These are phyloP conservation scores for Anisognathus igniventris DNA, from an alignment of 2,797 vertebrate genomes.

Conservation along the genomic window DNA sequence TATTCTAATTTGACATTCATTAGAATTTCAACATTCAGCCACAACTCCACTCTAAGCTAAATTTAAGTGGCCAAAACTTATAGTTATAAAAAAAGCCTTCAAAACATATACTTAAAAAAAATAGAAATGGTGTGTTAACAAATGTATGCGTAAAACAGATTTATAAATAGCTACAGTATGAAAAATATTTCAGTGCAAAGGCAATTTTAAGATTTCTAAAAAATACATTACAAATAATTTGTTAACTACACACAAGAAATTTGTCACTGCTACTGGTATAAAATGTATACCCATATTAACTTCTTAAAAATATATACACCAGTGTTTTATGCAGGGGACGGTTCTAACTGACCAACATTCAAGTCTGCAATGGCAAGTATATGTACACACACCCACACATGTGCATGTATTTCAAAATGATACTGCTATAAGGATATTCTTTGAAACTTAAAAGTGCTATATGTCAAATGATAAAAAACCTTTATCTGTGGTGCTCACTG, in stretches of 20 bases:
- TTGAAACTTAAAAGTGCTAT: slow-evolving; percentile 45
- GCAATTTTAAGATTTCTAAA: slow-evolving; percentile 79
- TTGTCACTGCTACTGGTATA: slow-evolving; percentile 65
- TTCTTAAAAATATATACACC: slow-evolving; percentile 68
- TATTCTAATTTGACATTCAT: slow-evolving; percentile 55
- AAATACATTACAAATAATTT: slow-evolving; percentile 80
- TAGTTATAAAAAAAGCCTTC: slow-evolving; percentile 72
- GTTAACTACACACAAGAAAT: slow-evolving; percentile 73
- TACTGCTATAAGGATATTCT: slow-evolving; percentile 27
- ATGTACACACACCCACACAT: background rate
- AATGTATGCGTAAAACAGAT: slow-evolving; percentile 71
- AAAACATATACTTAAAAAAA: slow-evolving; percentile 75
- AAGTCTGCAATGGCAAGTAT: slow-evolving; percentile 24
- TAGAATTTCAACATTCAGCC: slow-evolving; percentile 59
- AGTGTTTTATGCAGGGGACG: slow-evolving; percentile 61
- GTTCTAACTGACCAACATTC: slow-evolving; percentile 44
- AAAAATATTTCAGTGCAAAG: slow-evolving; percentile 82
- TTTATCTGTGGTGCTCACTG: background rate
- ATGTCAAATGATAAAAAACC: slow-evolving; percentile 8
- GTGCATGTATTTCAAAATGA: background rate
- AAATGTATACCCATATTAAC: slow-evolving; percentile 52
- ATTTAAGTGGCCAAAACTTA: slow-evolving; percentile 66
- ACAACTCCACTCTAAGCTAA: slow-evolving; percentile 53
- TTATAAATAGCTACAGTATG: slow-evolving; percentile 79
- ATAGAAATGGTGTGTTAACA: slow-evolving; percentile 71